Percentiles rank a stretch among this genome's conserved stretches.
Conservation (phyloP, 2,797 vertebrate species). For the Peromyscus nudipes region DNA sequence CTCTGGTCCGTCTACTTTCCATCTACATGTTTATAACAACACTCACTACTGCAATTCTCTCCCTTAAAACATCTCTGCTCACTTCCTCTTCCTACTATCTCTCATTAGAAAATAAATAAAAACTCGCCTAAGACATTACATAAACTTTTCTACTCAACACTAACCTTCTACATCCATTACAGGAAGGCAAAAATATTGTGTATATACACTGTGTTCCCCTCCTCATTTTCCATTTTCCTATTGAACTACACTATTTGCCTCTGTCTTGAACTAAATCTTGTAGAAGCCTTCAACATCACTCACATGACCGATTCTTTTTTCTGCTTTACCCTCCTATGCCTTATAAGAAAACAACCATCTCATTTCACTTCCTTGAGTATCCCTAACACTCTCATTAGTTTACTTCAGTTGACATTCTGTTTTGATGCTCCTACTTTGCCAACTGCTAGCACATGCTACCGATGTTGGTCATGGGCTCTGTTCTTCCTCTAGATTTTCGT, state of each 20-base stretch:
- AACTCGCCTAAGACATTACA: background rate
- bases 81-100: background rate
- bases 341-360: background rate
- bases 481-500: constrained; percentile 13
- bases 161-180: background rate
- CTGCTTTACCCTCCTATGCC: background rate
- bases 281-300: background rate
- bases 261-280: background rate
- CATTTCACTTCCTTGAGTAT: background rate
- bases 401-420: background rate
- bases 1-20: background rate
- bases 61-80: background rate
- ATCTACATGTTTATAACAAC: background rate
- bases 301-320: background rate
- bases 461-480: background rate
- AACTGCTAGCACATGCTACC: background rate
- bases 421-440: background rate
- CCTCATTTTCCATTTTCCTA: background rate
- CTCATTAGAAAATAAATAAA: background rate
- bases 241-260: background rate
- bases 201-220: background rate
- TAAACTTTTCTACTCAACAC: background rate
- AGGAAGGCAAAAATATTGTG: background rate
- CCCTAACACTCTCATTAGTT: background rate
- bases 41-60: background rate